Percentiles rank a stretch among this genome's conserved stretches.
Conservation (phyloP, 2,797 vertebrate species). For the Malacoraja senta region DNA sequence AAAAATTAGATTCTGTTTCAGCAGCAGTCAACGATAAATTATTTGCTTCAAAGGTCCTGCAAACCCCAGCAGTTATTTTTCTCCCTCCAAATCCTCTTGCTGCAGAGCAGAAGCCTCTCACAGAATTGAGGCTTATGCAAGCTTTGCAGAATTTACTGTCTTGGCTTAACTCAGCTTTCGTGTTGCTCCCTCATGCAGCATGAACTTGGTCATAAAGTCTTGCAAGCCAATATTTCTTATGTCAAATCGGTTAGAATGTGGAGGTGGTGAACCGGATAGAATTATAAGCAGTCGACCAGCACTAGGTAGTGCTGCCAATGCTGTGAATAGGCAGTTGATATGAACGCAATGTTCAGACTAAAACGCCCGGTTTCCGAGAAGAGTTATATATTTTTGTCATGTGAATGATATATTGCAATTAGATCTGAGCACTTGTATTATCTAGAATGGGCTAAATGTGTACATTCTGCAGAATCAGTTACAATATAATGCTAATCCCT, state of each 20-base stretch:
- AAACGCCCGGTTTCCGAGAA: not conserved
- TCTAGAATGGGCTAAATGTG: not conserved
- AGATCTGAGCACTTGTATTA: not conserved
- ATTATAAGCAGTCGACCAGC: conserved; percentile 2
- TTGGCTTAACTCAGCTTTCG: not conserved
- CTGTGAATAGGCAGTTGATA: not conserved
- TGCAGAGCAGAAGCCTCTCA: not conserved
- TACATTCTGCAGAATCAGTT: not conserved
- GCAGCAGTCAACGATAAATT: not conserved
- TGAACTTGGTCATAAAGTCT: not conserved
- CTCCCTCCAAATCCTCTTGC: not conserved
- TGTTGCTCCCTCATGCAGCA: not conserved
- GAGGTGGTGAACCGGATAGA: not conserved
- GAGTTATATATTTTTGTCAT: not conserved
- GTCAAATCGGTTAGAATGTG: conserved; percentile 2
- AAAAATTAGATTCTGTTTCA: not conserved
- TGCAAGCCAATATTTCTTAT: not conserved
- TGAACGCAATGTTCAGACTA: not conserved
- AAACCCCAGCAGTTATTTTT: not conserved
- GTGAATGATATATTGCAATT: not conserved
- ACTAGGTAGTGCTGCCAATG: not conserved
- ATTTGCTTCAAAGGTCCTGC: not conserved
- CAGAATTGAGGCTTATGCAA: not conserved
- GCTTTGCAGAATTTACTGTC: not conserved
- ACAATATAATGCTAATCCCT: not conserved